Conservation (phyloP, 2,797 vertebrate genomes). For the Spinibarbus caldwelli region DNA sequence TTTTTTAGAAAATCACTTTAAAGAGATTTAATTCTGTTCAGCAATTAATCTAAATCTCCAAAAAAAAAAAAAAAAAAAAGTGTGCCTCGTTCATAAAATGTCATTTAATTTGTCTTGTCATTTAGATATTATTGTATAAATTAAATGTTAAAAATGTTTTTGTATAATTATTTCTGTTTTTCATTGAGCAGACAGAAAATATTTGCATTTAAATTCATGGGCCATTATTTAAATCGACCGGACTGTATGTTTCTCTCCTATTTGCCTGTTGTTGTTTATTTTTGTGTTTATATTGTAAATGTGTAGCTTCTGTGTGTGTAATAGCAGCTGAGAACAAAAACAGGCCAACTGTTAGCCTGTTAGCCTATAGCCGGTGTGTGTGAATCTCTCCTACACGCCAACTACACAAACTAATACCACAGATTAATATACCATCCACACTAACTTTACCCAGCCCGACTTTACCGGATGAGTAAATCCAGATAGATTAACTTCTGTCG, state of each 20-base stretch:
- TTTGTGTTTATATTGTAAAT: not conserved
- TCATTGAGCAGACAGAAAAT: not conserved
- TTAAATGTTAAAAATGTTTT: no score
- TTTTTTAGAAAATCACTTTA: not conserved
- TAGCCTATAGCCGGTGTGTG: slow-evolving; percentile 23
- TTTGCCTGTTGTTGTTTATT: not conserved
- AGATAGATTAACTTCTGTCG: not conserved
- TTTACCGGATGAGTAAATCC: slow-evolving; percentile 22
- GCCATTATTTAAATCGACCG: not conserved
- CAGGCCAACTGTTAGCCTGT: slow-evolving; percentile 30
- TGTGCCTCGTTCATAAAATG: not conserved
- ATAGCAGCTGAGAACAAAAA: slow-evolving; percentile 24
- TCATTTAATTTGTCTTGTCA: not conserved
- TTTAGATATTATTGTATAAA: not conserved
- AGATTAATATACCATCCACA: slow-evolving; percentile 22
- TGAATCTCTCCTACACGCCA: not conserved
- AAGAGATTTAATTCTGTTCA: not conserved
- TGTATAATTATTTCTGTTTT: not conserved
- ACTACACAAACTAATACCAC: not conserved
- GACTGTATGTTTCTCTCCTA: not conserved
- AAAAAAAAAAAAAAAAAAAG: no score
- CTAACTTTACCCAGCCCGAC: not conserved
- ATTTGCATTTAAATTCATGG: not conserved
- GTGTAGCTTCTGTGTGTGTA: not conserved
- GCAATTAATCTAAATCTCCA: not conserved